These are phyloP conservation scores for Lerista edwardsae DNA, from an alignment of 2,797 vertebrate genomes.

Conservation along the genomic window DNA sequence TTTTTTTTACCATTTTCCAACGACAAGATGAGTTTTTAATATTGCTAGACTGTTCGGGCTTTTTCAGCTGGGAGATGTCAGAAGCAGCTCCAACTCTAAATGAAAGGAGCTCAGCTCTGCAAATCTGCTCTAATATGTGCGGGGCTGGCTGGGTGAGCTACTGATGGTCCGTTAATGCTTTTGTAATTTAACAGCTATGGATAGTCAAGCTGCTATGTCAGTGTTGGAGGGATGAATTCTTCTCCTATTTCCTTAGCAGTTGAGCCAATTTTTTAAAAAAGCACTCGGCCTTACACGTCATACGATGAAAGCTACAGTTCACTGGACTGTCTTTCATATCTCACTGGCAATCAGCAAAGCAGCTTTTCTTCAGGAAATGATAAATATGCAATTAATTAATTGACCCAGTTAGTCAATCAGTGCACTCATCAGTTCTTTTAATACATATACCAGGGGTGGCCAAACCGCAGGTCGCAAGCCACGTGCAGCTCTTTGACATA, in stretches of 20 bases:
- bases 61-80: constrained; percentile 68
- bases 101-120: constrained; percentile 66
- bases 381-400: neutral
- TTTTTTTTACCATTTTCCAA: constrained; percentile 52
- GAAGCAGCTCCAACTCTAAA: constrained; percentile 66
- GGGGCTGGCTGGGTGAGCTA: constrained; percentile 53
- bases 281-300: constrained; percentile 31
- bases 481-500: too few relatives aligned
- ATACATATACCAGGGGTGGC: too few relatives aligned
- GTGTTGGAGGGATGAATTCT: fast-evolving
- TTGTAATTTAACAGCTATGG: constrained; percentile 31
- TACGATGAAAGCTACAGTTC: neutral
- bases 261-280: neutral
- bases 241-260: neutral
- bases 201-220: constrained; percentile 21
- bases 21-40: constrained; percentile 65
- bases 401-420: neutral
- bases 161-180: constrained; percentile 65
- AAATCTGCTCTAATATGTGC: constrained; percentile 64
- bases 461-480: too few relatives aligned
- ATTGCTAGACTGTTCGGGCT: constrained; percentile 54
- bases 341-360: neutral
- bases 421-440: neutral
- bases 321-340: neutral
- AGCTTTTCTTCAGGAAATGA: constrained; percentile 39